phyloP scores from a whole-genome alignment of 1,140 invertebrate genomes.

The Nymphalis io region DNA sequence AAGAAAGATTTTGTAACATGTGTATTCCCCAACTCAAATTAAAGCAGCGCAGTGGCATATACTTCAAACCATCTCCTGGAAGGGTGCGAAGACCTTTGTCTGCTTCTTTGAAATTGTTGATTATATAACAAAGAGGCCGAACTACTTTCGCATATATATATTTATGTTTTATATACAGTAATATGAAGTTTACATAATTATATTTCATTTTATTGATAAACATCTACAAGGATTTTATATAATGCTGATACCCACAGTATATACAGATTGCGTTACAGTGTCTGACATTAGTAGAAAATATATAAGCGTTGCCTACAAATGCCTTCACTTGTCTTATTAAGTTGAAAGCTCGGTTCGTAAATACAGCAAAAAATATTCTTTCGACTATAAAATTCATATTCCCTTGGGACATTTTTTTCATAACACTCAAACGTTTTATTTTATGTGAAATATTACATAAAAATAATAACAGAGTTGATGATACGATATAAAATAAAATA shows the following conservation, averaged over 20 bases:
- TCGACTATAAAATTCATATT: conserved; percentile 45
- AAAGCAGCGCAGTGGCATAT: too few species aligned
- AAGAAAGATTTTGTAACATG: too few species aligned
- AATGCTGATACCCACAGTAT: not conserved
- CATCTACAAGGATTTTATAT: not conserved
- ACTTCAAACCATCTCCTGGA: too few species aligned
- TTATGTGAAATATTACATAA: conserved; percentile 10
- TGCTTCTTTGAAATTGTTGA: too few species aligned
- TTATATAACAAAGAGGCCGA: too few species aligned
- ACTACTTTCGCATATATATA: too few species aligned
- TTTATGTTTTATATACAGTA: not conserved
- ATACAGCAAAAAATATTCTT: conserved; percentile 42
- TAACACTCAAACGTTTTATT: conserved; percentile 20
- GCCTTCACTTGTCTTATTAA: conserved; percentile 53
- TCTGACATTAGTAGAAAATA: conserved; percentile 23
- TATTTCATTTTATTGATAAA: too few species aligned
- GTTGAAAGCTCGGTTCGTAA: conserved; percentile 53
- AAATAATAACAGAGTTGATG: too few species aligned
- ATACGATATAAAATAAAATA: too few species aligned
- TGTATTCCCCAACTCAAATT: too few species aligned
- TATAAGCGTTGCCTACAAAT: conserved; percentile 42
- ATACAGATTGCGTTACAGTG: not conserved
- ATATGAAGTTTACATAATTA: not conserved
- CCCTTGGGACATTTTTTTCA: conserved; percentile 39
- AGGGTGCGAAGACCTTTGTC: too few species aligned